A percentile compares a stretch with the other conserved stretches of the same genome.
phyloP scores from a whole-genome alignment of 2,888 invertebrate species.

The Ganaspis brasiliensis region DNA sequence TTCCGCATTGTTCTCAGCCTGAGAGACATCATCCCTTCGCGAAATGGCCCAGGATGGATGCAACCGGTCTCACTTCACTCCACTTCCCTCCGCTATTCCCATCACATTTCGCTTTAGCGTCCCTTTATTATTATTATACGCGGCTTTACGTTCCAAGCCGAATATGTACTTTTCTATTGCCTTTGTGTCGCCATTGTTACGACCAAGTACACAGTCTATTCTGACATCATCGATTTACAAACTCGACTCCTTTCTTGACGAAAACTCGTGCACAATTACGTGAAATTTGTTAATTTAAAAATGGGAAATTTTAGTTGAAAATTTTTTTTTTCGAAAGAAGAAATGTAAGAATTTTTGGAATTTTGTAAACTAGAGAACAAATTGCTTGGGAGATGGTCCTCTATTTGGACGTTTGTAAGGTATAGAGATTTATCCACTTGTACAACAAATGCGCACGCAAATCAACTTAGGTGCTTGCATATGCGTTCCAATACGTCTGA shows the following conservation, averaged over 20 bases:
- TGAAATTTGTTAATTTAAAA: too few species aligned
- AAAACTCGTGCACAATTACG: too few species aligned
- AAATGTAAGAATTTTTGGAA: too few species aligned
- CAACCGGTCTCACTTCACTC: too few species aligned
- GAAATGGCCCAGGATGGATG: conserved; percentile 14
- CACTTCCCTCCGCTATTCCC: background rate
- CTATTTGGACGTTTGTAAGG: background rate
- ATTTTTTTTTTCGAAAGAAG: too few species aligned
- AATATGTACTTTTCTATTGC: conserved; percentile 34
- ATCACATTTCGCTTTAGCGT: conserved; percentile 1
- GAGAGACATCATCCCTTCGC: background rate
- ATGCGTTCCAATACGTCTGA: conserved; percentile 65
- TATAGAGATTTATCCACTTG: conserved; percentile 17
- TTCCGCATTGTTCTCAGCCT: conserved; percentile 67
- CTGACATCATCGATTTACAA: background rate
- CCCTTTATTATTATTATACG: conserved; percentile 26
- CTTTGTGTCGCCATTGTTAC: conserved; percentile 31
- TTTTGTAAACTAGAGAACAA: too few species aligned
- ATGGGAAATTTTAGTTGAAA: too few species aligned
- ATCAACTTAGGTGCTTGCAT: conserved; percentile 59
- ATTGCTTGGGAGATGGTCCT: too few species aligned
- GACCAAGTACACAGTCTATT: background rate
- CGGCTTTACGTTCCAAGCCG: conserved; percentile 21
- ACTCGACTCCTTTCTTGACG: background rate
- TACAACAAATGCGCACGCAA: conserved; percentile 44